phyloP scores from a whole-genome alignment of 2,113 vertebrate species.

The Gopherus flavomarginatus region DNA sequence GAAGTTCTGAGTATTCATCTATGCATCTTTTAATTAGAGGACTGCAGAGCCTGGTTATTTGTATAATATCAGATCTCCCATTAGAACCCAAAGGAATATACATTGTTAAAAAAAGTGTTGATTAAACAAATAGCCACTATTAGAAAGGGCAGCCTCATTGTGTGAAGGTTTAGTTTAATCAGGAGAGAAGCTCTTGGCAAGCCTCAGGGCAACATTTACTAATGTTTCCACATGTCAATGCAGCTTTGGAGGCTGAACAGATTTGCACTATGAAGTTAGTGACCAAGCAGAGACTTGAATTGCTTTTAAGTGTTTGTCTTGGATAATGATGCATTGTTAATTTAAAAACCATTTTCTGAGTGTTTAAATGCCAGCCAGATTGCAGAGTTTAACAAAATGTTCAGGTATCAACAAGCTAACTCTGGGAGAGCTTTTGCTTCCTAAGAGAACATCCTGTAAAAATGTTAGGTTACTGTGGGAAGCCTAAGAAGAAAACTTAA shows the following conservation, averaged over 20 bases:
- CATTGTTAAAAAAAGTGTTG: constrained; percentile 13
- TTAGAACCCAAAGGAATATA: constrained; percentile 24
- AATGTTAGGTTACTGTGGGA: constrained; percentile 36
- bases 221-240: constrained; percentile 32
- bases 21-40: constrained; percentile 47
- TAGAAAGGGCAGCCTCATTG: constrained; percentile 54
- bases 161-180: constrained; percentile 42
- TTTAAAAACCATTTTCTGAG: constrained; percentile 44
- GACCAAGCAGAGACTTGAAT: constrained; percentile 52
- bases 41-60: background rate
- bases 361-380: constrained; percentile 39
- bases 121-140: constrained; percentile 44
- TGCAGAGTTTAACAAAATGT: background rate
- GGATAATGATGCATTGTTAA: constrained; percentile 28
- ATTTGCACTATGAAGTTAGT: constrained; percentile 46
- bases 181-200: constrained; percentile 32
- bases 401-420: constrained; percentile 24
- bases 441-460: background rate
- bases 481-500: constrained; percentile 12
- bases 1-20: constrained; percentile 32
- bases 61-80: background rate
- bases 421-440: constrained; percentile 26
- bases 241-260: constrained; percentile 9
- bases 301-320: constrained; percentile 24
- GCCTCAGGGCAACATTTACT: constrained; percentile 46